These are phyloP conservation scores for Thermophis baileyi DNA, from an alignment of 2,113 vertebrate species.

Conservation along the genomic window DNA sequence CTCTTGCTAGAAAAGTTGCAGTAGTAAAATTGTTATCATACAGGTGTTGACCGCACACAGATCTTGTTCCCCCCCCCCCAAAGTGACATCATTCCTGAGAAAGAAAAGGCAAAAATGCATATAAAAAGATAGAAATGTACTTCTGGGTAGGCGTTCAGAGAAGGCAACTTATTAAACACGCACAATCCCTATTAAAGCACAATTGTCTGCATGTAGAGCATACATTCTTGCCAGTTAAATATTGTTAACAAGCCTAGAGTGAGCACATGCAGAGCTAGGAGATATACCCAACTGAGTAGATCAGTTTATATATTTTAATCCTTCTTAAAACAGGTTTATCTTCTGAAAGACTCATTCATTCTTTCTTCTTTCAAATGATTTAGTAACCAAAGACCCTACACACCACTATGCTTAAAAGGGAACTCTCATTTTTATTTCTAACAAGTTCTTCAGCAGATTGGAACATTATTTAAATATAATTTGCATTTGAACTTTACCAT, in stretches of 20 bases:
- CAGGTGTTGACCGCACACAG: not conserved
- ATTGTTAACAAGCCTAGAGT: constrained; percentile 54
- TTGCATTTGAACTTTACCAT: constrained; percentile 63
- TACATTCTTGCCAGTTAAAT: constrained; percentile 41
- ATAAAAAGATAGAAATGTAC: not conserved
- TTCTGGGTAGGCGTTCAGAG: not conserved
- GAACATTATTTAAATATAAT: constrained; percentile 60
- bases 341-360: constrained; percentile 62
- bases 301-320: constrained; percentile 71
- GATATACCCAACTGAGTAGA: constrained; percentile 60
- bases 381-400: constrained; percentile 61
- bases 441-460: constrained; percentile 69
- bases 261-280: constrained; percentile 61
- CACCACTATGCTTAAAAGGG: constrained; percentile 64
- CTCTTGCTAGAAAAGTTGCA: not conserved
- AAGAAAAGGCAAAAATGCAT: not conserved
- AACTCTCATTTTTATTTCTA: constrained; percentile 63
- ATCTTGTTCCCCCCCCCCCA: no score
- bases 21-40: not conserved
- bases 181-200: constrained; percentile 32
- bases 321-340: constrained; percentile 69
- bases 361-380: constrained; percentile 64
- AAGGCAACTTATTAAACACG: constrained; percentile 25
- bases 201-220: constrained; percentile 23
- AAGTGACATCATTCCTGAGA: not conserved